Conservation (phyloP, 92 coral and sea anemone genomes). For the Palythoa grandiflora region DNA sequence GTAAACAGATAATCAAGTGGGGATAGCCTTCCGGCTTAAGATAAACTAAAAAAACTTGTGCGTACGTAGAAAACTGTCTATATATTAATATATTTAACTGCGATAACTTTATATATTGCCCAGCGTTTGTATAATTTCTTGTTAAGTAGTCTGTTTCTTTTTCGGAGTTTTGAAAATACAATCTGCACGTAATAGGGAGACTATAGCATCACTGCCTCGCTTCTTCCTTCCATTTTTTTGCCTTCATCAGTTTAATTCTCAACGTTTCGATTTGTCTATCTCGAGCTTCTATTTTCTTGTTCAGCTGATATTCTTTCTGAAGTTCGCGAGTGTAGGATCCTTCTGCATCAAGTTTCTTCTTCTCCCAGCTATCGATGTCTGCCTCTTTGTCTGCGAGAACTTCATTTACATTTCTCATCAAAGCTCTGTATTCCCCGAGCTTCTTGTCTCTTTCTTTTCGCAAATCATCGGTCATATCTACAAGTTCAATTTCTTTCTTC, state of each 20-base stretch:
- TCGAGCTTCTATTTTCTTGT: constrained; percentile 58
- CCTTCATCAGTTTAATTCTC: constrained; percentile 58
- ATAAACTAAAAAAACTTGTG: no score
- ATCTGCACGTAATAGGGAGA: not conserved
- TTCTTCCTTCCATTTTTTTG: constrained; percentile 63
- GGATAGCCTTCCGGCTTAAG: no score
- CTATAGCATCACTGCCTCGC: not conserved
- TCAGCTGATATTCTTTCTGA: constrained; percentile 52
- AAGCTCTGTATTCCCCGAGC: constrained; percentile 52
- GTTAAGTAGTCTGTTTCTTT: not conserved
- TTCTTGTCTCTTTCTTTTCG: constrained; percentile 65
- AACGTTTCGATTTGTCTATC: constrained; percentile 66
- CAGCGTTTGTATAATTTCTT: no score
- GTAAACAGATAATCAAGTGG: no score
- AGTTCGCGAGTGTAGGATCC: constrained; percentile 47
- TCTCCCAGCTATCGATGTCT: constrained; percentile 42
- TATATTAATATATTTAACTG: no score
- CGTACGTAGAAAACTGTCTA: no score
- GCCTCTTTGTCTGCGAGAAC: constrained; percentile 53
- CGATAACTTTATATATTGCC: no score
- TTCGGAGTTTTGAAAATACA: not conserved
- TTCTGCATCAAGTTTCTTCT: constrained; percentile 50
- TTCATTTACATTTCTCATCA: constrained; percentile 62
- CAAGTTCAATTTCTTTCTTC: constrained; percentile 55
- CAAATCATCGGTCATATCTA: constrained; percentile 42